Percentiles rank a stretch among this genome's conserved stretches.
These are phyloP conservation scores for Otocyon megalotis DNA, from an alignment of 2,113 vertebrate genomes.

Conservation along the genomic window DNA sequence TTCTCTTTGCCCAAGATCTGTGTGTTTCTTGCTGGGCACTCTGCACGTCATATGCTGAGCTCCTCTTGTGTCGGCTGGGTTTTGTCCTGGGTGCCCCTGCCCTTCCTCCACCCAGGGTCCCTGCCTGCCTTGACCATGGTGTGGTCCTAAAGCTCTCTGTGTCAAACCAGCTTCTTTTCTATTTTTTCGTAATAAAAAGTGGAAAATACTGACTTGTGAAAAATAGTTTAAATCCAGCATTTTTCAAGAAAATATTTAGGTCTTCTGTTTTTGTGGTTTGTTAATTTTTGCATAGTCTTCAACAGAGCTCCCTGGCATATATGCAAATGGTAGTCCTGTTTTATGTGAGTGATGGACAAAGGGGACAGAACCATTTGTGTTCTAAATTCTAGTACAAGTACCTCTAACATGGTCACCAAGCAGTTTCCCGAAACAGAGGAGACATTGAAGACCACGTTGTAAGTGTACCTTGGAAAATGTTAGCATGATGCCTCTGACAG, in stretches of 20 bases:
- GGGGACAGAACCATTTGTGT: neutral
- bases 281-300: neutral
- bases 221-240: neutral
- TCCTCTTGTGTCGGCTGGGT: neutral
- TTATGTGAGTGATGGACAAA: neutral
- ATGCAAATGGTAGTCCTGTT: neutral
- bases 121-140: neutral
- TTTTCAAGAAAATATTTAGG: neutral
- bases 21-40: neutral
- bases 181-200: neutral
- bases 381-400: neutral
- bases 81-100: neutral
- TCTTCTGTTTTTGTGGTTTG: neutral
- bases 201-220: neutral
- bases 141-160: neutral
- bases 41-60: neutral
- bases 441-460: neutral
- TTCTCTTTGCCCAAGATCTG: neutral
- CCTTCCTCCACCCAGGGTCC: rapidly evolving
- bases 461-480: neutral
- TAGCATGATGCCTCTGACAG: neutral
- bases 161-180: neutral
- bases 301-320: neutral
- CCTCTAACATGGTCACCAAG: neutral
- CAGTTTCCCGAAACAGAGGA: neutral